These are phyloP conservation scores for Ardeotis arabs DNA, from an alignment of 2,113 vertebrate genomes.

Conservation along the genomic window DNA sequence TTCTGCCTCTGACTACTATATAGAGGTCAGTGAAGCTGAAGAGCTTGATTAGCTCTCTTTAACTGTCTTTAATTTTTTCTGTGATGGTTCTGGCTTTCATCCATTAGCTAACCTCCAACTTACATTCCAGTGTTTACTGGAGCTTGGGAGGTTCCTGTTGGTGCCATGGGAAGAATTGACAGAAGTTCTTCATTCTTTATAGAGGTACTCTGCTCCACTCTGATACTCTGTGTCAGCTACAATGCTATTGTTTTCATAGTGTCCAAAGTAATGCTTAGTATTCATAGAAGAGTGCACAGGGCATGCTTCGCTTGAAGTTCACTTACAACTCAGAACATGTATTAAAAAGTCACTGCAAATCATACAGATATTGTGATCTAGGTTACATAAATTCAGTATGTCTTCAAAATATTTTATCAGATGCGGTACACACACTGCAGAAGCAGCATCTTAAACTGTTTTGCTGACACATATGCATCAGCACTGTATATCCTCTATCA, in stretches of 20 bases:
- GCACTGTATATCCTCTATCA: too few species aligned
- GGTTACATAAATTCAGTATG: background rate
- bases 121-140: background rate
- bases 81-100: background rate
- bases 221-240: background rate
- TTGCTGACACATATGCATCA: background rate
- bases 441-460: background rate
- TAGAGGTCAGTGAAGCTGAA: background rate
- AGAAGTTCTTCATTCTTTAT: background rate
- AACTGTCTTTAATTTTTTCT: background rate
- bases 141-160: background rate
- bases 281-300: background rate
- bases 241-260: background rate
- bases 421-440: background rate
- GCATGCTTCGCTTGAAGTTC: background rate
- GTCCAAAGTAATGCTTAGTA: background rate
- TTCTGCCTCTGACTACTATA: background rate
- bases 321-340: background rate
- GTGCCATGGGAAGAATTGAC: background rate
- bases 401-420: background rate
- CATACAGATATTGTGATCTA: background rate
- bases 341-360: background rate
- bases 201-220: background rate
- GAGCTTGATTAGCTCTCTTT: background rate
- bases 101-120: background rate